Percentiles rank a stretch among this genome's conserved stretches.
phyloP scores from a whole-genome alignment of 2,113 vertebrate species.

The Geothlypis trichas region DNA sequence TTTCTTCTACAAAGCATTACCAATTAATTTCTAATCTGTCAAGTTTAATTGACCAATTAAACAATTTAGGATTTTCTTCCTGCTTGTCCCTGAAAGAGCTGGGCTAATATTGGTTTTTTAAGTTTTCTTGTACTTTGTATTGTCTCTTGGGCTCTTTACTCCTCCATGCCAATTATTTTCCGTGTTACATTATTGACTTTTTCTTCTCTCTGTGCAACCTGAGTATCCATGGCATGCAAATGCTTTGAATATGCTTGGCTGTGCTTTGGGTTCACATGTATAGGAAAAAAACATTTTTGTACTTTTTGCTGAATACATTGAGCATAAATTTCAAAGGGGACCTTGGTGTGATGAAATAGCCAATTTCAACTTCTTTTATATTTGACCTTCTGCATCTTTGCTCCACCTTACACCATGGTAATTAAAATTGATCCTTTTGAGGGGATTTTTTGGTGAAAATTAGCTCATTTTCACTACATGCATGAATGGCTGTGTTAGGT shows the following conservation, averaged over 20 bases:
- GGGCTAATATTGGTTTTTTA: background rate
- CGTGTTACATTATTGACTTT: background rate
- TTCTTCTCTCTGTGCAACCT: background rate
- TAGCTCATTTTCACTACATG: slow-evolving; percentile 42
- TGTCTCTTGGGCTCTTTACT: background rate
- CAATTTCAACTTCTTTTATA: slow-evolving; percentile 66
- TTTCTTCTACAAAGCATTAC: background rate
- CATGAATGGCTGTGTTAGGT: background rate
- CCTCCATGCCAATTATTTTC: background rate
- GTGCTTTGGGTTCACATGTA: background rate
- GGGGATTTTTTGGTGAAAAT: slow-evolving; percentile 9
- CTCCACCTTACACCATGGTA: slow-evolving; percentile 19
- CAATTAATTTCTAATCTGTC: background rate
- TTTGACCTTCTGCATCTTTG: slow-evolving; percentile 67
- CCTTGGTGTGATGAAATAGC: slow-evolving; percentile 39
- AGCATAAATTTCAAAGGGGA: slow-evolving; percentile 36
- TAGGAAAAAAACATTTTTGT: background rate
- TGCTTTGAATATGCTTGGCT: background rate
- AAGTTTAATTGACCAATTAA: background rate
- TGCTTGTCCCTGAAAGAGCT: background rate
- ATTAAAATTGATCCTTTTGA: slow-evolving; percentile 62
- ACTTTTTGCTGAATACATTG: background rate
- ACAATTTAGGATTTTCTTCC: background rate
- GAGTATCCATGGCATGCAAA: background rate
- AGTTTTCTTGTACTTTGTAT: background rate